Evolutionary conservation across 2,113 vertebrate species (phyloP).

Genomic region (Emydura subglobosa): DNA sequence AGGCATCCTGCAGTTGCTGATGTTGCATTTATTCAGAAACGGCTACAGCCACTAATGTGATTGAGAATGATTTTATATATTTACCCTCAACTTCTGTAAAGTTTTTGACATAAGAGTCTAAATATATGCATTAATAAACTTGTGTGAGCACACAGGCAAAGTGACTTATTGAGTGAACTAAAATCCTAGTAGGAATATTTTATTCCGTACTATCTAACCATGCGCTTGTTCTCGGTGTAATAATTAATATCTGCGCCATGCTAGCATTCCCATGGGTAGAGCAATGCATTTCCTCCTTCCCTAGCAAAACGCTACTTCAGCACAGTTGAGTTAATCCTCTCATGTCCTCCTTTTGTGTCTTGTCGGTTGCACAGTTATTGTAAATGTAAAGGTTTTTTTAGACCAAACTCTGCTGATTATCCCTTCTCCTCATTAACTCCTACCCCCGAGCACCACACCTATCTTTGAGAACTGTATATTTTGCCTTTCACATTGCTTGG

Average conservation of each 20-base stretch:
- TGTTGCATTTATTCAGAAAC: background rate
- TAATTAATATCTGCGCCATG: background rate
- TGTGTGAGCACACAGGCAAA: background rate
- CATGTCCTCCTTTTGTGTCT: background rate
- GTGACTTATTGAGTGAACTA: background rate
- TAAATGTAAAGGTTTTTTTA: background rate
- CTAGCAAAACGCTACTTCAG: accelerated
- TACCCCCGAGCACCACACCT: accelerated
- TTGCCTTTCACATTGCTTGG: background rate
- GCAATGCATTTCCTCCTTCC: background rate
- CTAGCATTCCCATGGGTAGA: accelerated
- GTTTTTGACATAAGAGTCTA: background rate
- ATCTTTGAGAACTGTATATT: background rate
- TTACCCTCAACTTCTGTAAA: background rate
- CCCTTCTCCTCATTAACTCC: background rate
- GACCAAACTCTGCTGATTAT: background rate
- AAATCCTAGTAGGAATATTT: background rate
- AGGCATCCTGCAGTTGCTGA: background rate
- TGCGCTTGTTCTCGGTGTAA: background rate
- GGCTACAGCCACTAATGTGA: background rate
- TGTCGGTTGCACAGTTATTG: background rate
- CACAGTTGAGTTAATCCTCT: background rate
- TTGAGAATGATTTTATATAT: background rate
- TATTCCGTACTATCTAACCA: background rate
- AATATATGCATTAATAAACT: background rate